These are phyloP conservation scores for Exephanes ischioxanthus DNA, from an alignment of 2,888 invertebrate genomes.

Conservation along the genomic window DNA sequence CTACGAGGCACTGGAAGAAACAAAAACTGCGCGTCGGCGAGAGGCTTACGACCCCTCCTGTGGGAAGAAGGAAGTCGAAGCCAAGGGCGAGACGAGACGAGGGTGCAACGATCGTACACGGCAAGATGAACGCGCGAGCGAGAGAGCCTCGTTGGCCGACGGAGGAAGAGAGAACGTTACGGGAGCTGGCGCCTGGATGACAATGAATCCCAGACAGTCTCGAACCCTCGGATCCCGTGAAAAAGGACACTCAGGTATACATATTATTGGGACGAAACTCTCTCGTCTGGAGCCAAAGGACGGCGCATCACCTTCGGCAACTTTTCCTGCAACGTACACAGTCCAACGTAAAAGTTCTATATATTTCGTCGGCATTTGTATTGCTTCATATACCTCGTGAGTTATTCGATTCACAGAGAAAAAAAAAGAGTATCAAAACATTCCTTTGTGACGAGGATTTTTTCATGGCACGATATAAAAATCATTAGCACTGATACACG, in stretches of 20 bases:
- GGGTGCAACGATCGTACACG: slow-evolving; percentile 40
- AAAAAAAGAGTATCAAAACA: slow-evolving; percentile 21
- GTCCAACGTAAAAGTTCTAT: slow-evolving; percentile 14
- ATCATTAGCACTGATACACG: not conserved
- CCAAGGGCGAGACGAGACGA: slow-evolving; percentile 51
- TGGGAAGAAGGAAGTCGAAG: slow-evolving; percentile 54
- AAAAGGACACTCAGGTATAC: slow-evolving; percentile 74
- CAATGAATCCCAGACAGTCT: slow-evolving; percentile 75
- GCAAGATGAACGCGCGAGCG: slow-evolving; percentile 36
- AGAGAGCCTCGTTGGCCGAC: slow-evolving; percentile 25
- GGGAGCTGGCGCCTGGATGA: slow-evolving; percentile 77
- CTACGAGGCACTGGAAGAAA: slow-evolving; percentile 11
- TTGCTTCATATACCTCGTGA: not conserved
- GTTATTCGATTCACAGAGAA: slow-evolving; percentile 1
- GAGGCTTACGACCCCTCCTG: slow-evolving; percentile 39
- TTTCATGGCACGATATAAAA: not conserved
- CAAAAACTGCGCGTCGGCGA: slow-evolving; percentile 44
- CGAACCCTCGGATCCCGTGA: slow-evolving; percentile 68
- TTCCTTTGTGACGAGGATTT: not conserved
- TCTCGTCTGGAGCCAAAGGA: slow-evolving; percentile 6
- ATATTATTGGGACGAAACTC: slow-evolving; percentile 61
- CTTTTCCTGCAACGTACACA: slow-evolving; percentile 23
- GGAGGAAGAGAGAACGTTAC: slow-evolving; percentile 60
- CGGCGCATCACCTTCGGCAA: slow-evolving; percentile 24
- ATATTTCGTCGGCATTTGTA: not conserved